phyloP scores from a whole-genome alignment of 2,113 vertebrate genomes.

The Campylorhamphus procurvoides region DNA sequence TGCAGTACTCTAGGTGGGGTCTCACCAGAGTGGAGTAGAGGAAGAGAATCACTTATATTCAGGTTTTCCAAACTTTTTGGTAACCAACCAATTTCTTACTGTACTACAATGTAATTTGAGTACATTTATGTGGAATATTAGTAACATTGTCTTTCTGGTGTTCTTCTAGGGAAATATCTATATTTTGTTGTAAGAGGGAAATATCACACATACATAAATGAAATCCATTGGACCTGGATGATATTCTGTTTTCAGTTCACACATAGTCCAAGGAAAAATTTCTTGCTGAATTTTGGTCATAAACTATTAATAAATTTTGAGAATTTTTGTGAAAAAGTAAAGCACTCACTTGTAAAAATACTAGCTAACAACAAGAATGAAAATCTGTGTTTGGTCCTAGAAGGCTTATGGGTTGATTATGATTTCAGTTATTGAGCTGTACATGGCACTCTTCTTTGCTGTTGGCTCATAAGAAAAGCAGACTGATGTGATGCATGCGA shows the following conservation, averaged over 20 bases:
- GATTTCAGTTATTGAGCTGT: slow-evolving; percentile 23
- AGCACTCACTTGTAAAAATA: background rate
- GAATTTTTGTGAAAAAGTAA: background rate
- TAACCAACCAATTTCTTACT: background rate
- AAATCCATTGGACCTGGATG: background rate
- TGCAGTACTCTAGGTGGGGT: background rate
- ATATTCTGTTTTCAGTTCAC: background rate
- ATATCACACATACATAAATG: background rate
- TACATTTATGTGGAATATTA: background rate
- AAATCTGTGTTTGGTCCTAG: background rate
- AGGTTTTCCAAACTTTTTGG: background rate
- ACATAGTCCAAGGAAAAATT: background rate
- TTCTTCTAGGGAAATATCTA: background rate
- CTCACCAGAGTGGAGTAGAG: background rate
- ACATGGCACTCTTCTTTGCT: background rate
- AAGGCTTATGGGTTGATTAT: background rate
- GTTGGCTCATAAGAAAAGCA: slow-evolving; percentile 13
- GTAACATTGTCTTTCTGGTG: background rate
- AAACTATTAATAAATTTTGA: slow-evolving; percentile 5
- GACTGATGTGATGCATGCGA: background rate
- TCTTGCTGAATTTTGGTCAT: background rate
- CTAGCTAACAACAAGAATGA: background rate
- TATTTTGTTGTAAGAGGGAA: background rate
- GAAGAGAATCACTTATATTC: background rate
- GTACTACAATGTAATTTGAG: background rate